Evolutionary conservation across 37 sponge, comb jelly and placozoan genomes (phyloP), one percentile per base, ranked within the genome.

Genomic region (Ianthella basta): DNA sequence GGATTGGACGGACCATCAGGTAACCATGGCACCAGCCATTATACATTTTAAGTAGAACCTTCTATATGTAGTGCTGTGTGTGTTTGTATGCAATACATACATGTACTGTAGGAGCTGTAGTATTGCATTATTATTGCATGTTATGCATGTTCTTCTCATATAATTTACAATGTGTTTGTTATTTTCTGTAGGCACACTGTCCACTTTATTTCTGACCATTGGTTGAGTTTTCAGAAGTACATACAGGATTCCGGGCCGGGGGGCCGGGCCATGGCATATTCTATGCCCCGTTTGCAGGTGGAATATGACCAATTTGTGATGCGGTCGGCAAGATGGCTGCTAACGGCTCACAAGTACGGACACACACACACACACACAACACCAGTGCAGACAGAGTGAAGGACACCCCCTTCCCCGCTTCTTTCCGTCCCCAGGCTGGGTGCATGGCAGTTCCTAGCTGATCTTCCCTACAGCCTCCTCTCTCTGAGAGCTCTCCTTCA

Each of bases 401-500:
- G 8, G 8, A 44, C 6, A 8, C 50, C 50, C 8, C 32, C 21
- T 8, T 65, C 15, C 3, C 15, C 21, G 82, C 24, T 41, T 82
- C 10, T 60, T 37, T 21, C 50, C 38, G 36, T 50, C 35, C 41
- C 4, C 55, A 96, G 96, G 44, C 74, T 95, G 19, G 95, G 93
- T 12, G 93, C 96, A 0, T 99, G 99, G 99, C 99, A 99, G 91
- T 99, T 97, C 80, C 87, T 99, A 36, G 95, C 97, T 0, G 99
- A 99, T 84, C 84, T 99, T 83, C 99, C 99, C 8, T 99, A 95
- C 82, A 81, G 81, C 55, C 77, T 82, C 23, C 50, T 99, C 29
- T 97, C 99, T 5, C 68, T 92, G 25, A 35, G 78, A 32, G 87
- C 88, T 16, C 56, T 95, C 14, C 95, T 97, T 95, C 89, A 89